Evolutionary conservation across 2,113 vertebrate genomes (phyloP).

Genomic region (Mastomys natalensis): DNA sequence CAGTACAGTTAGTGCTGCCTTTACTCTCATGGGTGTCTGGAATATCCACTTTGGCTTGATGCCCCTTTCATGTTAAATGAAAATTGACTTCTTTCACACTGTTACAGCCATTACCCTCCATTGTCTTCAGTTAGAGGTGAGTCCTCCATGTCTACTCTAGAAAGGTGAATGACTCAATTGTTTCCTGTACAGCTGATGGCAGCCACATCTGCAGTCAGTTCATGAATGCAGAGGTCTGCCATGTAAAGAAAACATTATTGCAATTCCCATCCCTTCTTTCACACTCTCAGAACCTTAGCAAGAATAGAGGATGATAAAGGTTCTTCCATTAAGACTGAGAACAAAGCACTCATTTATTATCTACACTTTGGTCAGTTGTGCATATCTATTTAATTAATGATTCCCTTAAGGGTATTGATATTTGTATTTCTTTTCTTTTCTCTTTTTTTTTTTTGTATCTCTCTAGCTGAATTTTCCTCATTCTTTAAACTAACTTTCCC

Average conservation of each 20-base stretch:
- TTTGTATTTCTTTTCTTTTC: background rate
- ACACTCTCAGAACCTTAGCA: too few relatives aligned
- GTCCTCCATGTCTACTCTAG: too few relatives aligned
- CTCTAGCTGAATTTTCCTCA: background rate
- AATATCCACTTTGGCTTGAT: background rate
- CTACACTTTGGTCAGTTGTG: background rate
- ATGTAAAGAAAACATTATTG: background rate
- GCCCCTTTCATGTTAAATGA: background rate
- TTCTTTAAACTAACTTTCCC: background rate
- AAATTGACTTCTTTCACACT: background rate
- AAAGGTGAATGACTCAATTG: background rate
- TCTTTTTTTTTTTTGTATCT: background rate
- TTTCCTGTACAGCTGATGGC: too few relatives aligned
- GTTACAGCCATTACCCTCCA: background rate
- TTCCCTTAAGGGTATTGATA: too few relatives aligned
- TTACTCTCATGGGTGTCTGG: background rate
- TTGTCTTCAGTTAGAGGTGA: rapidly evolving
- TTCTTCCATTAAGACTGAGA: background rate
- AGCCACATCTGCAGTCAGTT: too few relatives aligned
- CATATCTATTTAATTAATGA: background rate
- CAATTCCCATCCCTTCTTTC: background rate
- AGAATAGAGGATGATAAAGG: background rate
- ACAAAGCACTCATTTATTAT: background rate
- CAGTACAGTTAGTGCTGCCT: background rate
- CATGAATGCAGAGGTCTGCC: too few relatives aligned